These are phyloP conservation scores for Apostichopus japonicus DNA, from an alignment of 35 echinoderm and acorn worm species.

Conservation along the genomic window DNA sequence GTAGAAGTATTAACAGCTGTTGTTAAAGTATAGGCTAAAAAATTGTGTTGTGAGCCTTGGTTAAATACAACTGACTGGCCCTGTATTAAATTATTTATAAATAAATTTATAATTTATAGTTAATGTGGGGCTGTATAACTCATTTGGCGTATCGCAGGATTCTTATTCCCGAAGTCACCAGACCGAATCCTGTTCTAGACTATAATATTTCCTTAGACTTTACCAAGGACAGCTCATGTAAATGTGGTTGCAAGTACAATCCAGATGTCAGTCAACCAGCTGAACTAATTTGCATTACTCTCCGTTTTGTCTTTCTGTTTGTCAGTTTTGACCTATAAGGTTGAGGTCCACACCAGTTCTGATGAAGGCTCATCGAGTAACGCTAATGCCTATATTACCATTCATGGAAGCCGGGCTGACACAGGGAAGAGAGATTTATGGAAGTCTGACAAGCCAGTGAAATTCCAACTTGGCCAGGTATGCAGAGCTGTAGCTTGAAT, in stretches of 20 bases:
- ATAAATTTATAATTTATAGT: too few species aligned
- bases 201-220: too few species aligned
- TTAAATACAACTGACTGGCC: too few species aligned
- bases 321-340: conserved; percentile 71
- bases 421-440: conserved; percentile 78
- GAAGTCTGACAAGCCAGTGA: conserved; percentile 60
- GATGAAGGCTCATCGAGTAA: conserved; percentile 64
- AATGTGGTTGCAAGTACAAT: neutral
- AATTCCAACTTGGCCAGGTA: conserved; percentile 75
- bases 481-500: neutral
- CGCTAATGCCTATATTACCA: conserved; percentile 64
- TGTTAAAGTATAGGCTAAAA: too few species aligned
- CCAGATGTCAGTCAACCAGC: neutral
- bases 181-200: too few species aligned
- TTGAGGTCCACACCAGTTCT: conserved; percentile 75
- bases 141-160: too few species aligned
- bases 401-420: conserved; percentile 80
- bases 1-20: too few species aligned
- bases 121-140: neutral
- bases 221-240: too few species aligned
- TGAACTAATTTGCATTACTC: neutral
- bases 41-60: too few species aligned
- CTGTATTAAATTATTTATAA: too few species aligned
- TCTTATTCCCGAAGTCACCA: too few species aligned
- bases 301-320: neutral